These are phyloP conservation scores for Acanthornis magna DNA, from an alignment of 2,797 vertebrate genomes.

Conservation along the genomic window DNA sequence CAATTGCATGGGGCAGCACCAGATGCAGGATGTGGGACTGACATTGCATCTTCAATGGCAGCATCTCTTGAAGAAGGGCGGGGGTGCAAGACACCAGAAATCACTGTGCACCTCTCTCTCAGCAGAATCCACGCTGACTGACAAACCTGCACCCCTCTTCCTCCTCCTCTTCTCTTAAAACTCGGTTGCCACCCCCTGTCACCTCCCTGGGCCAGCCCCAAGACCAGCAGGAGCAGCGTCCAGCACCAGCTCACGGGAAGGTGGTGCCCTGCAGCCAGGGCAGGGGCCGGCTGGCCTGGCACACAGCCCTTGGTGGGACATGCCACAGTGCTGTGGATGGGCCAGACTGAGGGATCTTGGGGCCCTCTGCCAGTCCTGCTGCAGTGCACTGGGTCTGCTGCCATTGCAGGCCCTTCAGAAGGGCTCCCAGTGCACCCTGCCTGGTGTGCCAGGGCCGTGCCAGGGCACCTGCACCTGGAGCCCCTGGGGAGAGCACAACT, in stretches of 20 bases:
- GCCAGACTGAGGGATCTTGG: neutral
- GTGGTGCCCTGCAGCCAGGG: neutral
- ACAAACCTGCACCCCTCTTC: neutral
- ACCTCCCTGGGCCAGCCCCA: neutral
- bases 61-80: neutral
- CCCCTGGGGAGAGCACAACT: neutral
- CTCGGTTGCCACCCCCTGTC: rapidly evolving
- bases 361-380: neutral
- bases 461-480: neutral
- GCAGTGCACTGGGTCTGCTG: neutral
- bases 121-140: neutral
- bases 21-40: neutral
- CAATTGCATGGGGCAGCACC: neutral
- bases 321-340: neutral
- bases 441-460: rapidly evolving
- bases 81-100: neutral
- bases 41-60: rapidly evolving
- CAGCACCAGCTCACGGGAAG: neutral
- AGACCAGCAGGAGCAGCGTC: neutral
- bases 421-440: neutral
- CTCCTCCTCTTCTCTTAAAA: slow-evolving; percentile 3
- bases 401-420: neutral
- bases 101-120: neutral
- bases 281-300: neutral
- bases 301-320: neutral